Evolutionary conservation across 2,797 vertebrate species (phyloP).

Genomic region (Galagoides demidoff): DNA sequence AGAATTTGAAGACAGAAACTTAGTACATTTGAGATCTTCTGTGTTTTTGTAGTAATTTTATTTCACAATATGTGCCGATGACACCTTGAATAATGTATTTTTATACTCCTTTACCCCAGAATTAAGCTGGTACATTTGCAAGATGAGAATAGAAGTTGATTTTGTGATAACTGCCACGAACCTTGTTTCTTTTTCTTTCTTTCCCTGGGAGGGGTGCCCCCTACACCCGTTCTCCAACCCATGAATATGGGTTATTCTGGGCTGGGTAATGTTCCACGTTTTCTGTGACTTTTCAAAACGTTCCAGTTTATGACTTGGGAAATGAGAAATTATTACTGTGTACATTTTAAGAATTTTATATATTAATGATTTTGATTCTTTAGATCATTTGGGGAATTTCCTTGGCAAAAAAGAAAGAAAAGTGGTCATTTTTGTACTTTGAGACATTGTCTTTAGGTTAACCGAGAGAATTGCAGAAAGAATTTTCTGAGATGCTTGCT

Average conservation of each 20-base stretch:
- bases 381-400: conserved; percentile 2
- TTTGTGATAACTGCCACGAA: background rate
- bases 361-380: conserved; percentile 35
- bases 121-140: conserved; percentile 27
- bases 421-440: conserved; percentile 78
- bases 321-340: conserved; percentile 36
- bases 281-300: background rate
- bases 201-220: background rate
- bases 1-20: conserved; percentile 62
- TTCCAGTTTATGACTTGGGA: conserved; percentile 46
- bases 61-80: conserved; percentile 53
- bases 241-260: background rate
- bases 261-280: background rate
- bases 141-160: background rate
- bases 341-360: background rate
- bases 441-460: conserved; percentile 85
- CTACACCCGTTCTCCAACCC: fast-evolving
- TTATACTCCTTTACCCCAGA: conserved; percentile 48
- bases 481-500: conserved; percentile 34
- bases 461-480: conserved; percentile 85
- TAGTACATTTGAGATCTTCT: conserved; percentile 35
- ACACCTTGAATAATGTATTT: conserved; percentile 65
- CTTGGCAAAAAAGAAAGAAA: conserved; percentile 55
- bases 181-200: background rate
- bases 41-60: conserved; percentile 61